These are phyloP conservation scores for Apostichopus leukothele DNA, from an alignment of 53 echinoderm and acorn worm species.

Conservation along the genomic window DNA sequence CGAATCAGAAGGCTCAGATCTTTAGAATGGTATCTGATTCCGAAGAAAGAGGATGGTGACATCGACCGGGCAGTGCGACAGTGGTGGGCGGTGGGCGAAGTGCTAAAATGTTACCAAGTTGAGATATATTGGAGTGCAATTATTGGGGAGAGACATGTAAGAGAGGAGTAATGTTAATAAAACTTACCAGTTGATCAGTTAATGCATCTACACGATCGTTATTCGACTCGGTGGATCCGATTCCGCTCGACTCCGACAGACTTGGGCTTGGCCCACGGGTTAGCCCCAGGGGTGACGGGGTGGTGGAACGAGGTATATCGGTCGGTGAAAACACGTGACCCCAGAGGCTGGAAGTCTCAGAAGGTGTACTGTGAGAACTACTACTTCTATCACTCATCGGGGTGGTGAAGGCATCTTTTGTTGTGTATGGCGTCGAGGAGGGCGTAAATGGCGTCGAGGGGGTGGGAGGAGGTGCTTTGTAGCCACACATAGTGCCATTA, in stretches of 20 bases:
- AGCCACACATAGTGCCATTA: constrained; percentile 60
- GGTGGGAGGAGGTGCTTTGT: constrained; percentile 39
- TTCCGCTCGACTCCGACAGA: constrained; percentile 91
- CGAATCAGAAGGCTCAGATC: too few relatives aligned
- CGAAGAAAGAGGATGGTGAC: too few relatives aligned
- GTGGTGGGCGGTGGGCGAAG: too few relatives aligned
- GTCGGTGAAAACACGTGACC: constrained; percentile 84
- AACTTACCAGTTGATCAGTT: constrained; percentile 82
- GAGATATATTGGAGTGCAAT: too few relatives aligned
- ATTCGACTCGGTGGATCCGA: constrained; percentile 78
- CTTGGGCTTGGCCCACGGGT: constrained; percentile 81
- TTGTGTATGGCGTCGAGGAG: constrained; percentile 5
- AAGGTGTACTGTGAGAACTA: constrained; percentile 64
- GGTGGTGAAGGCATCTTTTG: constrained; percentile 15
- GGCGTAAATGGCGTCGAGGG: constrained; percentile 6
- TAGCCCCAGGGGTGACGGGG: constrained; percentile 34
- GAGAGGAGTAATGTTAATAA: background rate
- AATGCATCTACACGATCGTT: constrained; percentile 73
- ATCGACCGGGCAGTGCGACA: too few relatives aligned
- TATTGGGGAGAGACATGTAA: too few relatives aligned
- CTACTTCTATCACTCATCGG: constrained; percentile 43
- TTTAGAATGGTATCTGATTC: too few relatives aligned
- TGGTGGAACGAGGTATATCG: constrained; percentile 40
- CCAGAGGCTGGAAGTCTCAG: constrained; percentile 77
- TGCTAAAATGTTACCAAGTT: too few relatives aligned